A percentile compares a stretch with the other conserved stretches of the same genome.
Evolutionary conservation across 1,140 invertebrate genomes (phyloP).

Genomic region (Belonocnema kinseyi): DNA sequence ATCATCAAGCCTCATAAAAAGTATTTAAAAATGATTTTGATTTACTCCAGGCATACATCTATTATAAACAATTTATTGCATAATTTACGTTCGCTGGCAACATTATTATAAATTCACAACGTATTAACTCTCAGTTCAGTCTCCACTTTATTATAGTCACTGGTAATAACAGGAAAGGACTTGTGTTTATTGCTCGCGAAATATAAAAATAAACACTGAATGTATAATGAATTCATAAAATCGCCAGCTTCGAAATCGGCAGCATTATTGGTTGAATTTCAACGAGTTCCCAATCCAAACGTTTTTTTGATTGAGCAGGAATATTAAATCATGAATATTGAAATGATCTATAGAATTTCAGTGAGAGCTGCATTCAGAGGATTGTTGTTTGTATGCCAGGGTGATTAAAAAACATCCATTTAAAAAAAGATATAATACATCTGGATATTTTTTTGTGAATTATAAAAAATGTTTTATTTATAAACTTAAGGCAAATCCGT

Average conservation of each 20-base stretch:
- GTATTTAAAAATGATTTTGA: too few species aligned
- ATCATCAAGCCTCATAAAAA: too few species aligned
- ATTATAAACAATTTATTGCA: too few species aligned
- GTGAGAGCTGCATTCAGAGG: neutral
- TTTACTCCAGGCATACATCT: too few species aligned
- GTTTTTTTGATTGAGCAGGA: constrained; percentile 13
- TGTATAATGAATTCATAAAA: neutral
- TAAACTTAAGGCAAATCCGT: too few species aligned
- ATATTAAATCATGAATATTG: constrained; percentile 30
- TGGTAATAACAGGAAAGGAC: neutral
- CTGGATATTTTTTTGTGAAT: too few species aligned
- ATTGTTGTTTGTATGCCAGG: neutral
- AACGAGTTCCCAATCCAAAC: neutral
- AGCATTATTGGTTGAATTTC: constrained; percentile 12
- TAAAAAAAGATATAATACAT: too few species aligned
- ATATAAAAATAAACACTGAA: constrained; percentile 15
- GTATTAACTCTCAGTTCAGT: constrained; percentile 7
- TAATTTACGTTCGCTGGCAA: too few species aligned
- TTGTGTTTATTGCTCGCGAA: constrained; percentile 6
- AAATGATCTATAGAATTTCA: constrained; percentile 1
- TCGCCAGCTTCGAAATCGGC: neutral
- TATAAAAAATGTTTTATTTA: too few species aligned
- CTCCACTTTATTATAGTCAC: neutral
- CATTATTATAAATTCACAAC: neutral
- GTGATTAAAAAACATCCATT: too few species aligned